phyloP scores from a whole-genome alignment of 2,113 vertebrate species.

The Rhombomys opimus region DNA sequence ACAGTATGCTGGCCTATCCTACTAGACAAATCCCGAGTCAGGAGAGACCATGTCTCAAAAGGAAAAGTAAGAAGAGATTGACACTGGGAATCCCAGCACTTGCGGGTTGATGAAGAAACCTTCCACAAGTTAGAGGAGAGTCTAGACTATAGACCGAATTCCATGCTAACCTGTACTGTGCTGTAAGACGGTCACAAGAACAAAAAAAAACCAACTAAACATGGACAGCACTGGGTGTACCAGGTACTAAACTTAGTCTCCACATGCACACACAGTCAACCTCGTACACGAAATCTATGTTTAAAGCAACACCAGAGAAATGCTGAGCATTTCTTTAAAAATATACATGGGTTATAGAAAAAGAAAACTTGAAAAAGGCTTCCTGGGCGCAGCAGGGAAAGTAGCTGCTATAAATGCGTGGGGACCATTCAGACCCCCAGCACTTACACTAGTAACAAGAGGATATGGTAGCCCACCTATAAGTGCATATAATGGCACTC shows the following conservation, averaged over 20 bases:
- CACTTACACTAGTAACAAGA: neutral
- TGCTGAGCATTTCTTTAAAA: constrained; percentile 23
- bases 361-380: neutral
- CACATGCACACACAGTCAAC: neutral
- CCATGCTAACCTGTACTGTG: neutral
- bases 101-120: neutral
- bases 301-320: constrained; percentile 18
- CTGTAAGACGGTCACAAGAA: neutral
- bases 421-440: neutral
- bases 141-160: neutral
- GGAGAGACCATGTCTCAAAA: neutral
- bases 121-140: neutral
- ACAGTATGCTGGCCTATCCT: neutral
- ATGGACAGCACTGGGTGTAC: neutral
- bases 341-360: neutral
- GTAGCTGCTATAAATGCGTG: neutral
- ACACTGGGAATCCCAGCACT: neutral
- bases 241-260: neutral
- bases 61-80: neutral
- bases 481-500: neutral
- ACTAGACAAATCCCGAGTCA: neutral
- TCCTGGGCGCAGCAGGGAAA: neutral
- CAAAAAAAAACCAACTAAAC: too few relatives aligned
- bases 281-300: neutral
- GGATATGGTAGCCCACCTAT: neutral